Percentiles rank a stretch among this genome's conserved stretches.
phyloP scores from a whole-genome alignment of 2,113 vertebrate species.

The Cyphomyrus discorhynchus region DNA sequence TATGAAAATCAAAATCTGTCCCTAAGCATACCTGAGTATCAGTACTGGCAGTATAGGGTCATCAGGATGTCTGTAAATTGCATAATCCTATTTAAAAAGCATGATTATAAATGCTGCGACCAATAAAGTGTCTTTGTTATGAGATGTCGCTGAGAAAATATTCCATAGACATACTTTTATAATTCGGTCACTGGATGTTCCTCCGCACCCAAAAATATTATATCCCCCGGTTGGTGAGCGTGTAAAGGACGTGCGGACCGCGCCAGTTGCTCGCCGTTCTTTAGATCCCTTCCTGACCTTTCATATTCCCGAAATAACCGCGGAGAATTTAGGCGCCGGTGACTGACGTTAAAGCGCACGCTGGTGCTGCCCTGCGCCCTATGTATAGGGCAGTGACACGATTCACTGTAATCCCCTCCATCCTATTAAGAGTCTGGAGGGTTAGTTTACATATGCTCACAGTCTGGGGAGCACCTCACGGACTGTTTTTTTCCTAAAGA shows the following conservation, averaged over 20 bases:
- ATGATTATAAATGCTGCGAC: not conserved
- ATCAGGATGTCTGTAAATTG: not conserved
- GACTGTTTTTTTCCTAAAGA: not conserved
- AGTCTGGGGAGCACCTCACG: not conserved
- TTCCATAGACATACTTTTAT: not conserved
- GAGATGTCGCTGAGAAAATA: not conserved
- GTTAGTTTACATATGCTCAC: not conserved
- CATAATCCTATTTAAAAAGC: not conserved
- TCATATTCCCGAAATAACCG: slow-evolving; percentile 10
- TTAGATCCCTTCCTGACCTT: slow-evolving; percentile 2
- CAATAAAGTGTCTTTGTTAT: not conserved
- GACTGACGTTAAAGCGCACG: not conserved
- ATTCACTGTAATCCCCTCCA: not conserved
- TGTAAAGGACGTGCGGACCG: not conserved
- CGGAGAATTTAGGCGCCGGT: not conserved
- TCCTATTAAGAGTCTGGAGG: not conserved
- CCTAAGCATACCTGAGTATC: not conserved
- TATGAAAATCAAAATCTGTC: not conserved
- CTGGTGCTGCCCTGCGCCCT: not conserved
- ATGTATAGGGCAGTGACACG: not conserved
- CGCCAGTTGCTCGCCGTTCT: not conserved
- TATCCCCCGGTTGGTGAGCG: not conserved
- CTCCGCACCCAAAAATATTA: not conserved
- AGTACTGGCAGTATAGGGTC: not conserved
- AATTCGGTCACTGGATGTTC: not conserved